Base-by-base conservation (phyloP, 2,888 invertebrate genomes). In the Eudasyphora cyanicolor region DNA sequence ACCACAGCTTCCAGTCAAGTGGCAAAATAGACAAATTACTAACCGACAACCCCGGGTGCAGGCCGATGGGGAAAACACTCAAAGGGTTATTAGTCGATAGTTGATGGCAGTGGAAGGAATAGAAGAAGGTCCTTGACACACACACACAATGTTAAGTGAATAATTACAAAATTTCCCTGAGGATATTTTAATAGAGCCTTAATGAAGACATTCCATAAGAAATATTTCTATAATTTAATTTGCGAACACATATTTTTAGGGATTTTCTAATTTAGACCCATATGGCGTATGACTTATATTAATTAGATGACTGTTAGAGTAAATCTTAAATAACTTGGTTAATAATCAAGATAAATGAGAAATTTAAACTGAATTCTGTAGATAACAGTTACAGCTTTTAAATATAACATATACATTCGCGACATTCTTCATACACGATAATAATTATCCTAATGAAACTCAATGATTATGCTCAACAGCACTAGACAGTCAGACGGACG, bases 361-460 rank as follows among this genome's bases (percentile, higher is more conserved):
- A n/a, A n/a, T n/a, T n/a, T 14, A 24, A 21, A 24, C 35, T 35
- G 35, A 10, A 7, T 35, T 35, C 6, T 35, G 10, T 35, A 7
- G 35, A 10, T 10, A 35, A 5, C 35, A 35, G 10, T 35, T 35
- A 35, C 6, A 35, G 35, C 35, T 35, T 35, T 35, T 35, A 35
- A 35, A 35, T 6, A n/a, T n/a, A n/a, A 5, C 35, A 35, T 35
- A 35, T 35, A 35, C 35, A n/a, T n/a, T n/a, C n/a, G n/a, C n/a
- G n/a, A 54, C 54, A 54, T 54, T 38, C 38, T n/a, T 57, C 35
- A 71, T 54, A 71, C 54, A 57, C 14, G 21, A 54, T 54, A 14
- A 71, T 71, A 54, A 71, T 71, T 54, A 71, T 54, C 35, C 29
- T 21, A 64, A 71, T 54, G 71, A 71, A 54, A 71, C 54, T 54